Conservation (phyloP, 35 echinoderm and acorn worm species). For the Ophiothrix spiculata region DNA sequence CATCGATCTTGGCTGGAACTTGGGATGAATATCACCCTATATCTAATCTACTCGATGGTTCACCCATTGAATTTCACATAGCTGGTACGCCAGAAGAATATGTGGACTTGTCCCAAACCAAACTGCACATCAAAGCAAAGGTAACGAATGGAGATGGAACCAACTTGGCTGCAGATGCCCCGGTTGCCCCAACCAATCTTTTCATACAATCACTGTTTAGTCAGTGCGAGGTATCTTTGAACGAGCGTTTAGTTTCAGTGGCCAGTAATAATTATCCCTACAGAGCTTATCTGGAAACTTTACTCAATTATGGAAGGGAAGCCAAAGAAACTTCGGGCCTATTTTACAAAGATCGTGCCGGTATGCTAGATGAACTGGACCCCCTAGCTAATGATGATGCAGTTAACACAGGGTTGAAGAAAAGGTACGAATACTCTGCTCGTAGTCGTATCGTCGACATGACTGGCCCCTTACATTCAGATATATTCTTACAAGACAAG, state of each 20-base stretch:
- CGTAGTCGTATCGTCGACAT: conserved; percentile 7
- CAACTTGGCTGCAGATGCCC: conserved; percentile 2
- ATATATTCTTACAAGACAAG: conserved; percentile 48
- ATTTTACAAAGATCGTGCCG: conserved; percentile 49
- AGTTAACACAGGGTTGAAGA: conserved; percentile 25
- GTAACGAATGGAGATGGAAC: conserved; percentile 25
- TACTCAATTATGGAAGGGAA: conserved; percentile 31
- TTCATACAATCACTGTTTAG: conserved; percentile 21
- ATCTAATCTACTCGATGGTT: conserved; percentile 32
- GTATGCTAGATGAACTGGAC: conserved; percentile 17
- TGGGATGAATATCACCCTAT: conserved; percentile 49
- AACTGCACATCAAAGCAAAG: conserved; percentile 30
- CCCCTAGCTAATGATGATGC: neutral
- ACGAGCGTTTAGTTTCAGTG: conserved; percentile 27
- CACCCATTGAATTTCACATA: conserved; percentile 23
- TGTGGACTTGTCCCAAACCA: conserved; percentile 35
- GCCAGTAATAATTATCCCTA: conserved; percentile 27
- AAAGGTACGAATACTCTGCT: conserved; percentile 10
- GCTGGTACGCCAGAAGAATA: conserved; percentile 20
- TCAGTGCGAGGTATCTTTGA: conserved; percentile 15
- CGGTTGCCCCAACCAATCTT: conserved; percentile 31
- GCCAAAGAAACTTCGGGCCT: conserved; percentile 34
- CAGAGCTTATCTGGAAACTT: conserved; percentile 33
- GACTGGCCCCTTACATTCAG: conserved; percentile 4
- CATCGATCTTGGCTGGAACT: conserved; percentile 23